These are phyloP conservation scores for Glyphotaelius pellucidus DNA, from an alignment of 2,888 invertebrate species.

Conservation along the genomic window DNA sequence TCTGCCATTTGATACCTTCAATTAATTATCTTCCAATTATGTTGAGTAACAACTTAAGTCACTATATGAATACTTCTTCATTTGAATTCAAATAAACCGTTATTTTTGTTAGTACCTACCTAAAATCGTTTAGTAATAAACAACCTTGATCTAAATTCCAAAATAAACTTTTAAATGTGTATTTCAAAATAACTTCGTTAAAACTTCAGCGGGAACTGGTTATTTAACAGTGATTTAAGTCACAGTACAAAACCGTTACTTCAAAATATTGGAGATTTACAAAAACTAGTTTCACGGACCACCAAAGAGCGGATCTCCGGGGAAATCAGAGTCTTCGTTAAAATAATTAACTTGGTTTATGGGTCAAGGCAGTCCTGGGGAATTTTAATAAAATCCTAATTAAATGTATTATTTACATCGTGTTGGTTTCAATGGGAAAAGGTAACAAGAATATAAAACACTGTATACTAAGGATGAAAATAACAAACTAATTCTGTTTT, in stretches of 20 bases:
- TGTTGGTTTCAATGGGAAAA: neutral
- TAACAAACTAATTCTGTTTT: neutral
- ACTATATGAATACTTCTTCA: neutral
- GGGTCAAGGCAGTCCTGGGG: conserved; percentile 4
- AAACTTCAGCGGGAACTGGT: neutral
- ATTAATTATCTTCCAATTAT: no score
- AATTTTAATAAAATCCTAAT: neutral
- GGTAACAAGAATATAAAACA: neutral
- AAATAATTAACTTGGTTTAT: neutral
- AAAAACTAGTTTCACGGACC: conserved; percentile 26
- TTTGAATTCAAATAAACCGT: neutral
- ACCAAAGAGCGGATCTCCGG: conserved; percentile 1
- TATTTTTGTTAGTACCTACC: neutral
- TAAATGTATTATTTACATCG: neutral
- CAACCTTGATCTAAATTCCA: neutral
- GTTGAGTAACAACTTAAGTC: neutral
- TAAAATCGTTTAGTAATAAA: neutral
- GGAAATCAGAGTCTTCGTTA: neutral
- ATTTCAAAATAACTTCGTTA: neutral
- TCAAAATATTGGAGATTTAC: neutral
- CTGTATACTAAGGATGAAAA: neutral
- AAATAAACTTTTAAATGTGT: neutral
- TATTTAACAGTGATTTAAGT: conserved; percentile 8
- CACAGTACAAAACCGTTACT: neutral
- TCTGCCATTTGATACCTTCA: no score